phyloP scores from a whole-genome alignment of 2,888 invertebrate species.

The Zygaena filipendulae region DNA sequence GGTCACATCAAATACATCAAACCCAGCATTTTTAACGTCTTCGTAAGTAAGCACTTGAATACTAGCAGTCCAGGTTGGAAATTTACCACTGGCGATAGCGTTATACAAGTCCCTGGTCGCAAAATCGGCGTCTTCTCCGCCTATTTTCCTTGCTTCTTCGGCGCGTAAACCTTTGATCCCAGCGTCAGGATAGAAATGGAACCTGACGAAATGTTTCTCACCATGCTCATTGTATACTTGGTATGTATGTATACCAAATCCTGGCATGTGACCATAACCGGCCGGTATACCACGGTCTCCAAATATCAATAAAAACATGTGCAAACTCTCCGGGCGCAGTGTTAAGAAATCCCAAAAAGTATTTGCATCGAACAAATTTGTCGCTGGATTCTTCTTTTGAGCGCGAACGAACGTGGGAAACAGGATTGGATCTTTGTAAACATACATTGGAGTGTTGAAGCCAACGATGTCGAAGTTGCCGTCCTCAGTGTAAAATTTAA shows the following conservation, averaged over 20 bases:
- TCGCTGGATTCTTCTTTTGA: slow-evolving; percentile 91
- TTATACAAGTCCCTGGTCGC: slow-evolving; percentile 86
- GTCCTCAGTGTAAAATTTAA: slow-evolving; percentile 91
- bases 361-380: slow-evolving; percentile 85
- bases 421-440: slow-evolving; percentile 84
- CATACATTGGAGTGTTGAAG: slow-evolving; percentile 89
- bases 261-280: slow-evolving; percentile 91
- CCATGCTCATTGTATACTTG: slow-evolving; percentile 81
- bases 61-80: slow-evolving; percentile 79
- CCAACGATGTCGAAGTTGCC: slow-evolving; percentile 93
- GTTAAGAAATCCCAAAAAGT: slow-evolving; percentile 94
- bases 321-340: slow-evolving; percentile 83
- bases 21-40: slow-evolving; percentile 78
- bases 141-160: slow-evolving; percentile 72
- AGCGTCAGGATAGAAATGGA: slow-evolving; percentile 89
- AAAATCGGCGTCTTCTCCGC: slow-evolving; percentile 85
- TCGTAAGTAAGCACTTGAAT: slow-evolving; percentile 85
- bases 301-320: slow-evolving; percentile 84
- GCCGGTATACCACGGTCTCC: slow-evolving; percentile 91
- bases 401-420: slow-evolving; percentile 94
- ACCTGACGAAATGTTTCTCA: slow-evolving; percentile 81
- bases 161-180: slow-evolving; percentile 80
- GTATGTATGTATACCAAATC: slow-evolving; percentile 91
- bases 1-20: slow-evolving; percentile 92
- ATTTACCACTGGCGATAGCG: slow-evolving; percentile 78